These are phyloP conservation scores for Aurelia sp. DNA, from an alignment of 30 jellyfish, hydroid and myxozoan genomes.

Conservation along the genomic window DNA sequence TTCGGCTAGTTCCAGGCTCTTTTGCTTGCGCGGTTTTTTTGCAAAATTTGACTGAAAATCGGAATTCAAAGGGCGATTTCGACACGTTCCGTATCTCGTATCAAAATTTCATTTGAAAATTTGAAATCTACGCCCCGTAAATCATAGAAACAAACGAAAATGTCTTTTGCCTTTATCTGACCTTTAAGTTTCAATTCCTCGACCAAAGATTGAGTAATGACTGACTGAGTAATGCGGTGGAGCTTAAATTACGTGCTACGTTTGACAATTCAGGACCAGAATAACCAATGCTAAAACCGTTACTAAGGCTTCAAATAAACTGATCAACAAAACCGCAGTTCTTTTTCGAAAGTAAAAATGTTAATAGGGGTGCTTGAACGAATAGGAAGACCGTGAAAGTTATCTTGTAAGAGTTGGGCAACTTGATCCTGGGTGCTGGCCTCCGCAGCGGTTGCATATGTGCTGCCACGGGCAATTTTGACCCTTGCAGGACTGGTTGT, in stretches of 20 bases:
- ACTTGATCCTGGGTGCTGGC: slow-evolving; percentile 2
- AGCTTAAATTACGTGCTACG: not conserved
- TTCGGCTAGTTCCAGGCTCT: no score
- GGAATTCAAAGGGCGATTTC: no score
- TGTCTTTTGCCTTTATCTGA: no score
- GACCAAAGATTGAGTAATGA: not conserved
- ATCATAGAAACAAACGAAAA: no score
- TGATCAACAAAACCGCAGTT: no score
- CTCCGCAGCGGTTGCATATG: slow-evolving; percentile 8
- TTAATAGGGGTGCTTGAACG: slow-evolving; percentile 13
- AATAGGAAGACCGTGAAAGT: slow-evolving; percentile 26
- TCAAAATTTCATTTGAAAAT: no score
- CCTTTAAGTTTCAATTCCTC: not conserved
- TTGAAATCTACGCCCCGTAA: no score
- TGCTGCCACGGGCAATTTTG: not conserved
- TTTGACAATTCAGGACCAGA: slow-evolving; percentile 4
- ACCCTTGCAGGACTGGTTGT: not conserved
- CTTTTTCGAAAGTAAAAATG: not conserved
- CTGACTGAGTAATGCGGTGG: not conserved
- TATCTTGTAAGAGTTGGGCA: not conserved
- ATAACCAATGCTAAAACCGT: slow-evolving; percentile 38
- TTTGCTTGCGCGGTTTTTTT: no score
- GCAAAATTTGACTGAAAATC: no score
- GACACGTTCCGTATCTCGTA: no score
- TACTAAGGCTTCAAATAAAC: no score